Evolutionary conservation across 1,140 invertebrate genomes (phyloP).

Genomic region (Penaeus indicus): DNA sequence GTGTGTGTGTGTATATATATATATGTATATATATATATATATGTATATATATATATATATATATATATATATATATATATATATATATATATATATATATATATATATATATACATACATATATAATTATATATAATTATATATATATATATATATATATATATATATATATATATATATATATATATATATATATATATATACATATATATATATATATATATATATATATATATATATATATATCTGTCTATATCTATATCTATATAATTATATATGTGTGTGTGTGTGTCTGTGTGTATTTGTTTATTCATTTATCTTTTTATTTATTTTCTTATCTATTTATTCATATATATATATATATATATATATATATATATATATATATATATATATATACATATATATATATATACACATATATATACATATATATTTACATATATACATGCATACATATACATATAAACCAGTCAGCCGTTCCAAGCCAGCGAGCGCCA

Average conservation of each 20-base stretch:
- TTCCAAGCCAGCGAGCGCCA: too few species aligned
- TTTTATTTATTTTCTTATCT: neutral
- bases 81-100: neutral
- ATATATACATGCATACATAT: neutral
- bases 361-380: constrained; percentile 2
- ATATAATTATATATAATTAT: neutral
- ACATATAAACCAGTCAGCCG: neutral
- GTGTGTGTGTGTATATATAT: neutral
- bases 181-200: too few species aligned
- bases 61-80: neutral
- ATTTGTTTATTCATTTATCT: neutral
- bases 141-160: neutral
- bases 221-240: too few species aligned
- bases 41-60: neutral
- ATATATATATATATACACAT: constrained; percentile 8
- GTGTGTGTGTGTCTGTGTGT: neutral
- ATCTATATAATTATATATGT: too few species aligned
- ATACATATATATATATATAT: too few species aligned
- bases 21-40: constrained; percentile 6
- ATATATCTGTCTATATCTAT: too few species aligned
- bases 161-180: neutral
- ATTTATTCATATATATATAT: neutral
- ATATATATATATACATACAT: neutral
- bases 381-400: constrained; percentile 7
- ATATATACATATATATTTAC: neutral